Base-by-base conservation (phyloP, 2,888 invertebrate genomes). In the Hermaeophaga mercurialis region DNA sequence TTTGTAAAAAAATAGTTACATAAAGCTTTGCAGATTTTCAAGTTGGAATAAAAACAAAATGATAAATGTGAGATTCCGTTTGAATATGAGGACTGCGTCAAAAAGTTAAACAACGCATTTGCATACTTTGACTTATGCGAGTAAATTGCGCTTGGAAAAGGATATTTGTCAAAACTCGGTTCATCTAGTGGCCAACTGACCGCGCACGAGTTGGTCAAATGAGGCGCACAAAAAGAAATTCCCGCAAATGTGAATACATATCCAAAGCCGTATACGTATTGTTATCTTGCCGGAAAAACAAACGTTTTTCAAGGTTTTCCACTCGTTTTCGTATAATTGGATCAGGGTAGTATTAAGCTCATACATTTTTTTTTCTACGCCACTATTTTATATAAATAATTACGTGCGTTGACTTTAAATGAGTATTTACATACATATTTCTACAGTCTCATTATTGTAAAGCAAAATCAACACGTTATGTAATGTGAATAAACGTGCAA, bases 171-270 rank as follows among this genome's bases (percentile, higher is more conserved):
- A 75, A 73, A 59, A 26, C 62, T 62, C 73, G 75, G 69, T 64
- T 73, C 75, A 76, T 75, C 72, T 73, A 71, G 67, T 73, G 73
- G 70, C 71, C 75, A 75, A 75, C 75, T 75, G 75, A 73, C 74
- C 74, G 71, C 70, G 65, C 69, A 70, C 63, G 66, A 64, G 54
- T 54, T 59, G 62, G 60, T 62, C 69, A 74, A 77, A 76, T 77
- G 75, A 75, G 64, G 67, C 75, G 71, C 65, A 62, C 62, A 64
- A 63, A 69, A 75, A 75, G 73, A 72, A 72, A 75, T 73, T 73
- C 68, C 73, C 75, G 65, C 75, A 76, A 76, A 77, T 76, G 75
- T 69, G 75, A 74, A 74, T 73, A 72, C 73, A 75, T 76, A 73
- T 73, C 70, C 72, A 66, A n/a, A 58, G 71, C 71, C 74, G 72